phyloP scores from a whole-genome alignment of 1,140 invertebrate genomes.

The Myzus persicae region DNA sequence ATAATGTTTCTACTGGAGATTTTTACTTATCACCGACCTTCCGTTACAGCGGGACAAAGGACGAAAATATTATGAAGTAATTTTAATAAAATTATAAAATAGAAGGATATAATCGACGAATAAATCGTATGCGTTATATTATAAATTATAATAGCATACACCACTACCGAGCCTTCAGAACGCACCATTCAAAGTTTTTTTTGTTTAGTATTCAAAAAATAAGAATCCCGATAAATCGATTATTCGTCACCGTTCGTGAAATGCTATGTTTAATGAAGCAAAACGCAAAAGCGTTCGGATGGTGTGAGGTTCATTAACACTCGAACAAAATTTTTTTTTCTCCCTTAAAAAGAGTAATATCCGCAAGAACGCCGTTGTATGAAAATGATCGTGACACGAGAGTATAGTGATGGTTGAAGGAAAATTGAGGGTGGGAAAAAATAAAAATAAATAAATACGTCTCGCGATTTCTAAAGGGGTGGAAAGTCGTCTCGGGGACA shows the following conservation, averaged over 20 bases:
- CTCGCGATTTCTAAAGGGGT: slow-evolving; percentile 28
- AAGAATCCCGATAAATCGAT: slow-evolving; percentile 11
- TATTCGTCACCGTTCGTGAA: background rate
- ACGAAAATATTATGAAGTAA: background rate
- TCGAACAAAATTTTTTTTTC: slow-evolving; percentile 18
- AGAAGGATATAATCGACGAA: background rate
- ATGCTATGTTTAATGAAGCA: slow-evolving; percentile 50
- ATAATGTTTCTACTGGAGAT: background rate
- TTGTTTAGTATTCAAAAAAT: background rate
- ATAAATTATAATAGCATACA: no score
- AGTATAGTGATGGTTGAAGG: background rate
- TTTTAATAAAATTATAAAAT: background rate
- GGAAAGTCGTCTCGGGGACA: slow-evolving; percentile 33
- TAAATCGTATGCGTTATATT: background rate
- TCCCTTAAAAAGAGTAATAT: slow-evolving; percentile 44
- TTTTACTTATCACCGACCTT: background rate
- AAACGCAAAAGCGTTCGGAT: slow-evolving; percentile 15
- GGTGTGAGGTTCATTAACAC: slow-evolving; percentile 34
- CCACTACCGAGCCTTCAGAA: background rate
- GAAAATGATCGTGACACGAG: slow-evolving; percentile 41
- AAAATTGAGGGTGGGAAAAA: background rate
- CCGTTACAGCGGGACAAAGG: background rate
- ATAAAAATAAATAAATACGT: slow-evolving; percentile 31
- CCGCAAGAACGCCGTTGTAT: slow-evolving; percentile 1
- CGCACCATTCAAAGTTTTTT: background rate